phyloP scores from a whole-genome alignment of 2,797 vertebrate genomes.

The Catharus ustulatus region DNA sequence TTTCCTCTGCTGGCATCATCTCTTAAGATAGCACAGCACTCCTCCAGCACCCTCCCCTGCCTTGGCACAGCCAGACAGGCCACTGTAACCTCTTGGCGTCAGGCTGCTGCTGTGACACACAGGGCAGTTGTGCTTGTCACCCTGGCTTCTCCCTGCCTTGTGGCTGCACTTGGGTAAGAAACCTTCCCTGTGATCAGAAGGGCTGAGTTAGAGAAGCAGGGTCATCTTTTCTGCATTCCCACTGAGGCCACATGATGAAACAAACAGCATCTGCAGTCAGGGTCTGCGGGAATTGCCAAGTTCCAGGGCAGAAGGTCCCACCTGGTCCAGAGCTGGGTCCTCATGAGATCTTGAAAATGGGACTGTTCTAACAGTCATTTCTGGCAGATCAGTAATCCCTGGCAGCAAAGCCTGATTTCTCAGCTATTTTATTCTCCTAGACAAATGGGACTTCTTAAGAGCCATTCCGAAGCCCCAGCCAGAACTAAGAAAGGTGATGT shows the following conservation, averaged over 20 bases:
- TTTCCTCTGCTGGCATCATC: slow-evolving; percentile 21
- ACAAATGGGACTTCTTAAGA: background rate
- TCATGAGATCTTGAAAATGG: background rate
- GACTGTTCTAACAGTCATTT: background rate
- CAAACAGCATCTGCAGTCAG: background rate
- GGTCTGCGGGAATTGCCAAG: background rate
- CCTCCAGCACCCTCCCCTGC: slow-evolving; percentile 4
- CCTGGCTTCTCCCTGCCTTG: background rate
- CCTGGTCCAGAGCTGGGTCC: background rate
- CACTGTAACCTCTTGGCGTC: fast-evolving
- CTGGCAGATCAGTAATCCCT: background rate
- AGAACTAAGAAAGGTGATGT: background rate
- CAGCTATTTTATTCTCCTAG: background rate
- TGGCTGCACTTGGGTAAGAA: background rate
- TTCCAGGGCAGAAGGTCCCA: background rate
- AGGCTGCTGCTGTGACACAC: background rate
- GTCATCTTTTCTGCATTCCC: background rate
- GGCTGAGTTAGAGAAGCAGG: background rate
- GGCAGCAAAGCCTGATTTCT: background rate
- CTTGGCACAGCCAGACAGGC: background rate
- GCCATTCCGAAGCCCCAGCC: background rate
- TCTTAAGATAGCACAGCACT: background rate
- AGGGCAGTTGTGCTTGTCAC: fast-evolving
- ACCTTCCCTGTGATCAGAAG: background rate
- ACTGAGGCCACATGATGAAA: fast-evolving